phyloP scores from a whole-genome alignment of 1,140 invertebrate genomes.

The Druon quercuslanigerum region DNA sequence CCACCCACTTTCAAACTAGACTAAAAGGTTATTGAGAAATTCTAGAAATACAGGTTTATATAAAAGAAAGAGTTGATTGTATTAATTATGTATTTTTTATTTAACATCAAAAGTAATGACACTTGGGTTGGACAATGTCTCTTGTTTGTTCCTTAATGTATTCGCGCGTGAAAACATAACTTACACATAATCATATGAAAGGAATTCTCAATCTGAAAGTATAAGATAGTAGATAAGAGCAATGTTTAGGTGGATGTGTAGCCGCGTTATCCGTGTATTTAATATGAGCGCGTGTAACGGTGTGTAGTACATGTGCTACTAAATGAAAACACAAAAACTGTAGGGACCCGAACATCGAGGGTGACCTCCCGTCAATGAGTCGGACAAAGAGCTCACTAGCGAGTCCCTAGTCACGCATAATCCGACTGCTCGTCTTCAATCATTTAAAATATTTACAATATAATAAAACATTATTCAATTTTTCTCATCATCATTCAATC shows the following conservation, averaged over 20 bases:
- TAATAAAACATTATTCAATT: conserved; percentile 72
- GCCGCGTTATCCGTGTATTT: conserved; percentile 30
- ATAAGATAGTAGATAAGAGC: conserved; percentile 63
- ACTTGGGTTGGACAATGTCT: conserved; percentile 74
- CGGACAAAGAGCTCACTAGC: conserved; percentile 39
- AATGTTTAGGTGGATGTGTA: conserved; percentile 45
- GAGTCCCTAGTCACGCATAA: conserved; percentile 62
- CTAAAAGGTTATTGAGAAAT: background rate
- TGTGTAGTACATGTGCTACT: conserved; percentile 53
- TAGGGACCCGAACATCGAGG: conserved; percentile 50
- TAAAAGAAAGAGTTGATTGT: conserved; percentile 46
- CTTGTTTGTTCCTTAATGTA: conserved; percentile 67
- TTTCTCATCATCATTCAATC: conserved; percentile 45
- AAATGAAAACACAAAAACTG: conserved; percentile 62
- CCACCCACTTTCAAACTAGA: too few species aligned
- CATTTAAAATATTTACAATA: conserved; percentile 74
- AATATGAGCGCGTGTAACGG: conserved; percentile 39
- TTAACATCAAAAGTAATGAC: conserved; percentile 76
- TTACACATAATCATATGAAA: conserved; percentile 71
- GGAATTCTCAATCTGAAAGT: conserved; percentile 66
- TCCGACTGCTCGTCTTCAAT: conserved; percentile 67
- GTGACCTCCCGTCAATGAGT: conserved; percentile 35
- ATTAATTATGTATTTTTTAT: conserved; percentile 75
- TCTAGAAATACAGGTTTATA: background rate
- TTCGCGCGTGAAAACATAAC: conserved; percentile 70